Evolutionary conservation across 1,140 invertebrate species (phyloP).

Genomic region (Aplysia californica): DNA sequence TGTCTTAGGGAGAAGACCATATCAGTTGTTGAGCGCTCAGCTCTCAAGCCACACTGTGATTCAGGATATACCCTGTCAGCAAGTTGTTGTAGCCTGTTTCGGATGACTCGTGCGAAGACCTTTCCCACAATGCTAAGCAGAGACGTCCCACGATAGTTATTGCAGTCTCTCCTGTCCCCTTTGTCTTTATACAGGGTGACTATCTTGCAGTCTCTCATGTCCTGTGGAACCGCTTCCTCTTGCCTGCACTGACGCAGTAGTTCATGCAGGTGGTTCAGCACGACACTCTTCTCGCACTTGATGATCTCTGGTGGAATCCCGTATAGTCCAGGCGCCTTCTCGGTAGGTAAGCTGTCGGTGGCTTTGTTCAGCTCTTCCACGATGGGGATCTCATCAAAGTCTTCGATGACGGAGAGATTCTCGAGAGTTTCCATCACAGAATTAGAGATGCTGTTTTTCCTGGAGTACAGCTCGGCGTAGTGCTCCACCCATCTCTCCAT

Average conservation of each 20-base stretch:
- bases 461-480: not conserved
- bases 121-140: not conserved
- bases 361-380: not conserved
- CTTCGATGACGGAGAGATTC: conserved; percentile 31
- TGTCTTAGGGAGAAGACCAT: not conserved
- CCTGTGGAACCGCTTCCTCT: not conserved
- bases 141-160: not conserved
- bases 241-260: not conserved
- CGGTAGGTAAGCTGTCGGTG: conserved; percentile 11
- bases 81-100: not conserved
- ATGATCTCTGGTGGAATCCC: conserved; percentile 29
- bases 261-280: not conserved
- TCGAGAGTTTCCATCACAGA: conserved; percentile 34
- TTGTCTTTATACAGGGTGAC: not conserved
- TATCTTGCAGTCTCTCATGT: not conserved
- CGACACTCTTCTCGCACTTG: conserved; percentile 14
- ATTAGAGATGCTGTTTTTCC: not conserved
- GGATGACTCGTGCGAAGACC: not conserved
- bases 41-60: not conserved
- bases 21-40: not conserved
- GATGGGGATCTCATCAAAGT: conserved; percentile 30
- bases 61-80: not conserved
- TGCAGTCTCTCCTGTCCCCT: not conserved
- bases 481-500: not conserved
- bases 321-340: conserved; percentile 35